These are phyloP conservation scores for Neodiprion lecontei DNA, from an alignment of 1,140 invertebrate genomes.

Conservation along the genomic window DNA sequence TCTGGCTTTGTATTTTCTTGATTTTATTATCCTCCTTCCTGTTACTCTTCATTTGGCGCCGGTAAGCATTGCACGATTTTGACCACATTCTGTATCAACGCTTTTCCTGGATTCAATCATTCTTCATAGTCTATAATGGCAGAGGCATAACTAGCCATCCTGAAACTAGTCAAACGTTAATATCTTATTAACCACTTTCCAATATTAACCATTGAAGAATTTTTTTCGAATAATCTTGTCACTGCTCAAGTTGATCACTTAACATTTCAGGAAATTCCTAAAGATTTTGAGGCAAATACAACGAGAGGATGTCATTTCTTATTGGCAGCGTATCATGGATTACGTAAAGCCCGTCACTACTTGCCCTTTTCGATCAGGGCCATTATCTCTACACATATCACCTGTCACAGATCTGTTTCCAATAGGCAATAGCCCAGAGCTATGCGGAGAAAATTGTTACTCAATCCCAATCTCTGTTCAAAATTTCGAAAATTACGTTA, in stretches of 20 bases:
- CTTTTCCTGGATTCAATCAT: not conserved
- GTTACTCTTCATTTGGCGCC: not conserved
- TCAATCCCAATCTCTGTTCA: constrained; percentile 28
- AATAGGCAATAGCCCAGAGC: too few species aligned
- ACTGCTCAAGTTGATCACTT: not conserved
- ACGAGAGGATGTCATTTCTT: not conserved
- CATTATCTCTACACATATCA: too few species aligned
- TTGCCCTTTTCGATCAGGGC: not conserved
- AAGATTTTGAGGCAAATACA: not conserved
- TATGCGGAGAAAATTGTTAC: not conserved
- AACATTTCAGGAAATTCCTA: not conserved
- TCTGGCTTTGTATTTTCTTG: not conserved
- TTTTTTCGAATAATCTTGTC: not conserved
- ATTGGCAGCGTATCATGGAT: not conserved
- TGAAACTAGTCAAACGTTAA: not conserved
- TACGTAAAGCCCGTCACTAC: not conserved
- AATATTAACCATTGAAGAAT: not conserved
- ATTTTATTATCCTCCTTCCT: not conserved
- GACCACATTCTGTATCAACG: not conserved
- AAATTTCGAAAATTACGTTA: constrained; percentile 44
- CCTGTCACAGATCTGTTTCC: too few species aligned
- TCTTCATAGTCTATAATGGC: not conserved
- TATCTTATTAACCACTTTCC: not conserved
- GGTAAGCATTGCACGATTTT: not conserved
- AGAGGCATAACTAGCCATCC: not conserved